Evolutionary conservation across 2,888 invertebrate species (phyloP).

Genomic region (Phasia obesa): DNA sequence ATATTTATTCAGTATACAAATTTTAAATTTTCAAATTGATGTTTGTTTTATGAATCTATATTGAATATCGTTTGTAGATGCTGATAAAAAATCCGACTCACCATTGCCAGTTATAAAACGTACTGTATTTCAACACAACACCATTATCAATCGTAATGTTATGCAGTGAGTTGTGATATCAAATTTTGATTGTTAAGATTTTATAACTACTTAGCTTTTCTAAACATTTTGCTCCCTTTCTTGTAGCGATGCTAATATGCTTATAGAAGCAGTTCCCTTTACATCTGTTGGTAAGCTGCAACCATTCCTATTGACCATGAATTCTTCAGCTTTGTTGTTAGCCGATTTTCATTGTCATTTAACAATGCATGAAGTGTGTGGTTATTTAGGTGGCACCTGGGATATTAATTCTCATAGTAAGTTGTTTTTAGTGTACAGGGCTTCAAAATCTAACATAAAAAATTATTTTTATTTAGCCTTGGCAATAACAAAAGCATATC

Average conservation of each 20-base stretch:
- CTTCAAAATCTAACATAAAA: background rate
- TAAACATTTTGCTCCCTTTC: background rate
- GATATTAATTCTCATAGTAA: slow-evolving; percentile 96
- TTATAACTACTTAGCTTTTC: background rate
- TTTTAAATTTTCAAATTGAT: background rate
- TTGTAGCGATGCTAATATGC: slow-evolving; percentile 92
- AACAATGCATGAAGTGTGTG: slow-evolving; percentile 96
- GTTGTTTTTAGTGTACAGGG: slow-evolving; percentile 79
- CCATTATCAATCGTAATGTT: slow-evolving; percentile 88
- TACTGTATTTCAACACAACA: slow-evolving; percentile 89
- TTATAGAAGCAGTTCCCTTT: slow-evolving; percentile 95
- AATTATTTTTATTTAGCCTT: slow-evolving; percentile 85
- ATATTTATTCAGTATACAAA: no score
- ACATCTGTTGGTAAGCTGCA: slow-evolving; percentile 94
- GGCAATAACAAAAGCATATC: slow-evolving; percentile 93
- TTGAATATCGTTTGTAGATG: slow-evolving; percentile 83
- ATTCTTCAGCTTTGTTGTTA: slow-evolving; percentile 92
- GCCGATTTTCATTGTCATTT: slow-evolving; percentile 97
- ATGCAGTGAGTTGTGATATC: slow-evolving; percentile 86
- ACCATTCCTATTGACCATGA: slow-evolving; percentile 94
- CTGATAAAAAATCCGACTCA: slow-evolving; percentile 85
- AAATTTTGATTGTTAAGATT: background rate
- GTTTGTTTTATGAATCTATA: slow-evolving; percentile 7
- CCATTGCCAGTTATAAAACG: slow-evolving; percentile 86
- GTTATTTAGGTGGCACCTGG: slow-evolving; percentile 98